phyloP scores from a whole-genome alignment of 2,113 vertebrate genomes.

The Sisor rabdophorus region DNA sequence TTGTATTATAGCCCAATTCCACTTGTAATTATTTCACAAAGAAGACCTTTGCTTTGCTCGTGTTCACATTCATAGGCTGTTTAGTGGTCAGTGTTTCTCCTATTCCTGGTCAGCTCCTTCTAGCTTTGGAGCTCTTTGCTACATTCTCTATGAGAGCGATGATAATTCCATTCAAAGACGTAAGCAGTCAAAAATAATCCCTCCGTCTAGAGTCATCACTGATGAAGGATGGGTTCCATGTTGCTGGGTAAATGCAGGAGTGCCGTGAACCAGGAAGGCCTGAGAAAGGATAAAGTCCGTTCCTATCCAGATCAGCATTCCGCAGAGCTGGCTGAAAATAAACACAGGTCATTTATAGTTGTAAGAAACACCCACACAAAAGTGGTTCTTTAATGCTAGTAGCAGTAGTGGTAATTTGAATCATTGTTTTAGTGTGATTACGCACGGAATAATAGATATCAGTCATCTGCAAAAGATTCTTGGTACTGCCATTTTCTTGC shows the following conservation, averaged over 20 bases:
- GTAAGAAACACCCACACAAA: background rate
- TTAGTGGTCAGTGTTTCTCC: constrained; percentile 44
- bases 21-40: constrained; percentile 25
- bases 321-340: constrained; percentile 74
- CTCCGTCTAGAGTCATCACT: constrained; percentile 91
- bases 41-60: background rate
- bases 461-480: constrained; percentile 95
- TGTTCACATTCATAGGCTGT: constrained; percentile 48
- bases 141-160: background rate
- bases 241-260: constrained; percentile 94
- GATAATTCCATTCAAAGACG: constrained; percentile 1
- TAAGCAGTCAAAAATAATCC: constrained; percentile 85
- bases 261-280: constrained; percentile 92
- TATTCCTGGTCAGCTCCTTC: constrained; percentile 11
- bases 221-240: constrained; percentile 94
- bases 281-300: constrained; percentile 87
- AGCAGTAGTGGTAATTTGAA: background rate
- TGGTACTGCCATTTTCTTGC: constrained; percentile 98
- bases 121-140: background rate
- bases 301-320: constrained; percentile 90
- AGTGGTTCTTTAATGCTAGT: background rate
- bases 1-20: background rate
- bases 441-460: constrained; percentile 94
- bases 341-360: background rate
- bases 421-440: constrained; percentile 16